A percentile compares a stretch with the other conserved stretches of the same genome.
Conservation (phyloP, 2,797 vertebrate genomes). For the Sebastes minor region DNA sequence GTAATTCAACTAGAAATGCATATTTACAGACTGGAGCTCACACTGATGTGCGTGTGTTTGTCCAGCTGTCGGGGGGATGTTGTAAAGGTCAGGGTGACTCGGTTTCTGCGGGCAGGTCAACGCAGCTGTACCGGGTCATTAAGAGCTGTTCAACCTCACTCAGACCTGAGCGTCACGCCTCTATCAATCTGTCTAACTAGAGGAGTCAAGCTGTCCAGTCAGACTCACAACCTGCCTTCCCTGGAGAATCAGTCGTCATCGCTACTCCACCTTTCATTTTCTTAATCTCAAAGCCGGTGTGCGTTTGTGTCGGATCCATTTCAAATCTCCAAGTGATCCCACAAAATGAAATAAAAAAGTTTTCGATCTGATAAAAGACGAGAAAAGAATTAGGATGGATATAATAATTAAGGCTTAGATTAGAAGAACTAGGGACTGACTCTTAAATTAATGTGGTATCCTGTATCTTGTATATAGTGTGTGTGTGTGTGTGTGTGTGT, state of each 20-base stretch:
- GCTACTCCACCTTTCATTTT: constrained; percentile 1
- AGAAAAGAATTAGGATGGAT: not conserved
- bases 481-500: no score
- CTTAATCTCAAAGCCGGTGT: not conserved
- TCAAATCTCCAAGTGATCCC: not conserved
- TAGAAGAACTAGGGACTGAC: not conserved
- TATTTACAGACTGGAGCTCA: constrained; percentile 2
- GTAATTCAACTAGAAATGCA: not conserved
- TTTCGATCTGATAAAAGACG: not conserved
- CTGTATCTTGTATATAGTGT: not conserved
- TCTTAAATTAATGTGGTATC: not conserved
- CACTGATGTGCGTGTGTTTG: not conserved
- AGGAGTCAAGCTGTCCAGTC: not conserved
- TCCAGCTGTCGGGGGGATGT: not conserved
- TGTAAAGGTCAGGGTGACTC: constrained; percentile 61
- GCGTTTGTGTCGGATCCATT: not conserved
- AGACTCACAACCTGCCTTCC: not conserved
- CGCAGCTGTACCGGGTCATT: constrained; percentile 53
- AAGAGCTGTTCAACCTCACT: constrained; percentile 32
- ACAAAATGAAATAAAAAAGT: not conserved
- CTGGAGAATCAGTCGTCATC: not conserved
- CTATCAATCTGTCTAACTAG: constrained; percentile 1
- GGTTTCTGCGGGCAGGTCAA: constrained; percentile 51
- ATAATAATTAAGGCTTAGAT: not conserved
- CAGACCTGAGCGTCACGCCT: not conserved